These are phyloP conservation scores for Acanthoscelides obtectus DNA, from an alignment of 2,888 invertebrate genomes.

Conservation along the genomic window DNA sequence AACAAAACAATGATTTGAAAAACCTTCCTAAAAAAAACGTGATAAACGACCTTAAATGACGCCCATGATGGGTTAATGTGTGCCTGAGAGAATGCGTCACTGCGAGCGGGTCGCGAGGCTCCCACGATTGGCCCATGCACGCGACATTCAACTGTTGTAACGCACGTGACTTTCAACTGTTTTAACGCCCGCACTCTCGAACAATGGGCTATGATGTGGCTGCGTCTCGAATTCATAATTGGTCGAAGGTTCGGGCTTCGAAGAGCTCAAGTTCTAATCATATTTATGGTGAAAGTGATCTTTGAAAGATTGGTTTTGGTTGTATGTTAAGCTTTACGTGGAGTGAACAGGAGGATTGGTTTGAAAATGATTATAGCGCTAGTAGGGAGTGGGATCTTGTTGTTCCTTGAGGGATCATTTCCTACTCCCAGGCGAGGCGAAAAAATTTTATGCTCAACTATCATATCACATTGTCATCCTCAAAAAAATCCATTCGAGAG, in stretches of 20 bases:
- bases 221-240: neutral
- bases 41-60: neutral
- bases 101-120: slow-evolving; percentile 37
- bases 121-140: slow-evolving; percentile 19
- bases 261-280: neutral
- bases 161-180: neutral
- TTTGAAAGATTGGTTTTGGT: neutral
- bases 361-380: too few relatives aligned
- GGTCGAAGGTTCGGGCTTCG: neutral
- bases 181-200: neutral
- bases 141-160: neutral
- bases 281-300: neutral
- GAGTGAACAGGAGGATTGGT: too few relatives aligned
- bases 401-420: too few relatives aligned
- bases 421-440: too few relatives aligned
- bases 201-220: neutral
- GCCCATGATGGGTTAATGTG: neutral
- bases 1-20: too few relatives aligned
- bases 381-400: too few relatives aligned
- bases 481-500: too few relatives aligned
- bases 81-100: slow-evolving; percentile 31
- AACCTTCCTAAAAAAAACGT: too few relatives aligned
- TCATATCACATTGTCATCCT: too few relatives aligned
- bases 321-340: too few relatives aligned
- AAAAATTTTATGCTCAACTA: too few relatives aligned